Conservation (phyloP, 2,888 invertebrate genomes). For the Athalia rosae region DNA sequence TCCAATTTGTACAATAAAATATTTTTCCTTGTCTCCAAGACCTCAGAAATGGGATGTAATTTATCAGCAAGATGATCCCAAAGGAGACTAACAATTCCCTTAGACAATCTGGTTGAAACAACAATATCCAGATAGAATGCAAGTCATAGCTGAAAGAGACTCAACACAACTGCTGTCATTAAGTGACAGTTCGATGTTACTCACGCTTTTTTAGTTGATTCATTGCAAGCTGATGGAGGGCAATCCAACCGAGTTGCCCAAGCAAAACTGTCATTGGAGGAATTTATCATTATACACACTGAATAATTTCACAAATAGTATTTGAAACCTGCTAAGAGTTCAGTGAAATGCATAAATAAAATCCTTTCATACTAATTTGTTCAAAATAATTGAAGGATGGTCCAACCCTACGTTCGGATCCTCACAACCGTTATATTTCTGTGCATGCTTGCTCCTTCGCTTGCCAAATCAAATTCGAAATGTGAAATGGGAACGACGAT, state of each 20-base stretch:
- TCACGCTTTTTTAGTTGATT: slow-evolving; percentile 58
- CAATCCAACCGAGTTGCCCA: slow-evolving; percentile 59
- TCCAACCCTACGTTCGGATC: no score
- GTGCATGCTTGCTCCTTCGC: no score
- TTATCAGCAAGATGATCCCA: slow-evolving; percentile 63
- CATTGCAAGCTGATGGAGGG: slow-evolving; percentile 54
- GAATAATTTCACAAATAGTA: neutral
- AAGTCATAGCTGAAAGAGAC: neutral
- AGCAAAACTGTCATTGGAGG: slow-evolving; percentile 46
- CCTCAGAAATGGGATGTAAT: slow-evolving; percentile 55
- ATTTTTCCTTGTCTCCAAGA: slow-evolving; percentile 59
- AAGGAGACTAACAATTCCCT: slow-evolving; percentile 60
- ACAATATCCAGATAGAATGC: slow-evolving; percentile 3
- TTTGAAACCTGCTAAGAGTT: neutral
- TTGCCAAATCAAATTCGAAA: no score
- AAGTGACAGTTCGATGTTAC: slow-evolving; percentile 40
- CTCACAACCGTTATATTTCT: no score
- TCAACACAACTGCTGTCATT: neutral
- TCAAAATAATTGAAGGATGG: no score
- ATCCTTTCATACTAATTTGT: no score
- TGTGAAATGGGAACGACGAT: neutral
- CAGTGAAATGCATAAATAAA: neutral
- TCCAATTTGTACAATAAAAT: slow-evolving; percentile 61
- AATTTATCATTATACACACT: slow-evolving; percentile 44
- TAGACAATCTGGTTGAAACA: slow-evolving; percentile 57